These are phyloP conservation scores for Willowsia nigromaculata DNA, from an alignment of 2,888 invertebrate genomes.

Conservation along the genomic window DNA sequence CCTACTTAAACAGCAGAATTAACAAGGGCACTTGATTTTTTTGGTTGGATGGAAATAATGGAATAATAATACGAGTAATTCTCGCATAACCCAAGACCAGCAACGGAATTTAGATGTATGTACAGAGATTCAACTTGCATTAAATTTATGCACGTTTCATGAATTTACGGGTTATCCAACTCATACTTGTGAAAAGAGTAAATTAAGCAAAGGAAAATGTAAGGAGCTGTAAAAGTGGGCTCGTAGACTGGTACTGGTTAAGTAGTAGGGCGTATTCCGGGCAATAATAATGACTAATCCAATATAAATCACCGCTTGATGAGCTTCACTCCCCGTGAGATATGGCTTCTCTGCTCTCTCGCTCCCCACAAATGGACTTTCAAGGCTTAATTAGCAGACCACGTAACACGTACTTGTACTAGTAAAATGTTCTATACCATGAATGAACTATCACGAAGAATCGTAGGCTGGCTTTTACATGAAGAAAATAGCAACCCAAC, in stretches of 20 bases:
- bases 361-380: conserved; percentile 63
- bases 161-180: too few relatives aligned
- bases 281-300: conserved; percentile 71
- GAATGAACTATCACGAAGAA: neutral
- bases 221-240: neutral
- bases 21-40: conserved; percentile 44
- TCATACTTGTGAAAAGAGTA: neutral
- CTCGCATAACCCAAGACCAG: neutral
- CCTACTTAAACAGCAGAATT: conserved; percentile 1
- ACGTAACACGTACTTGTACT: neutral
- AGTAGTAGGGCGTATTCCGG: conserved; percentile 66
- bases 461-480: too few relatives aligned
- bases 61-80: neutral
- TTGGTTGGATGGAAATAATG: neutral
- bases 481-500: too few relatives aligned
- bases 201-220: neutral
- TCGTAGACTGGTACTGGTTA: conserved; percentile 38
- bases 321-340: conserved; percentile 68
- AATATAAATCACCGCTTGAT: conserved; percentile 71
- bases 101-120: neutral
- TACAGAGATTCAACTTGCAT: neutral
- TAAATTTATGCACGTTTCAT: neutral
- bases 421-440: neutral
- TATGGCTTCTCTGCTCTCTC: conserved; percentile 62
- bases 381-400: conserved; percentile 66